Evolutionary conservation across 1,140 invertebrate species (phyloP).

Genomic region (Cepaea nemoralis): DNA sequence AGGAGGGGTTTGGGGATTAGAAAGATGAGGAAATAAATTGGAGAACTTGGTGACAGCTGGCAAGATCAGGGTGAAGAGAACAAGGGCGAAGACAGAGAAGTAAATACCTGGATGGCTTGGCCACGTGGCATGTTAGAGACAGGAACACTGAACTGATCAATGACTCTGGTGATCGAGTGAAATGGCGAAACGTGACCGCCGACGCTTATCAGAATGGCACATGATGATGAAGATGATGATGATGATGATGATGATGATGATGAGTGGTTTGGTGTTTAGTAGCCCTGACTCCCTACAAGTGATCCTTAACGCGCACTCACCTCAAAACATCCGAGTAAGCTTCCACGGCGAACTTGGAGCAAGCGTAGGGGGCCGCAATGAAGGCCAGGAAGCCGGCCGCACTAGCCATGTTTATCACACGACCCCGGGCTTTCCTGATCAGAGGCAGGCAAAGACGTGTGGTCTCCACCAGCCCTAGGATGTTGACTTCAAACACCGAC

Average conservation of each 20-base stretch:
- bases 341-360: constrained; percentile 53
- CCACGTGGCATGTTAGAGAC: too few relatives aligned
- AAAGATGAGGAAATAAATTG: background rate
- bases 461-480: constrained; percentile 47
- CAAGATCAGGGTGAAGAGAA: too few relatives aligned
- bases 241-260: background rate
- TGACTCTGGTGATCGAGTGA: too few relatives aligned
- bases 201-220: too few relatives aligned
- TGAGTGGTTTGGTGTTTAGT: background rate
- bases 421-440: constrained; percentile 46
- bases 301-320: too few relatives aligned
- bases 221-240: background rate
- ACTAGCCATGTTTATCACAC: constrained; percentile 54
- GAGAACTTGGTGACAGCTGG: too few relatives aligned
- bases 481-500: constrained; percentile 42
- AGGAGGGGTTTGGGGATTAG: background rate
- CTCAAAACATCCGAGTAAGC: constrained; percentile 51
- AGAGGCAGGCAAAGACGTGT: constrained; percentile 52
- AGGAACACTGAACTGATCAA: too few relatives aligned
- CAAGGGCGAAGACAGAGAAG: too few relatives aligned
- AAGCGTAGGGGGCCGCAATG: constrained; percentile 39
- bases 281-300: background rate
- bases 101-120: too few relatives aligned
- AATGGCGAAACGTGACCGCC: too few relatives aligned
- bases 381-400: constrained; percentile 38